Base-by-base conservation (phyloP, 1,140 invertebrate genomes). In the Maconellicoccus hirsutus region DNA sequence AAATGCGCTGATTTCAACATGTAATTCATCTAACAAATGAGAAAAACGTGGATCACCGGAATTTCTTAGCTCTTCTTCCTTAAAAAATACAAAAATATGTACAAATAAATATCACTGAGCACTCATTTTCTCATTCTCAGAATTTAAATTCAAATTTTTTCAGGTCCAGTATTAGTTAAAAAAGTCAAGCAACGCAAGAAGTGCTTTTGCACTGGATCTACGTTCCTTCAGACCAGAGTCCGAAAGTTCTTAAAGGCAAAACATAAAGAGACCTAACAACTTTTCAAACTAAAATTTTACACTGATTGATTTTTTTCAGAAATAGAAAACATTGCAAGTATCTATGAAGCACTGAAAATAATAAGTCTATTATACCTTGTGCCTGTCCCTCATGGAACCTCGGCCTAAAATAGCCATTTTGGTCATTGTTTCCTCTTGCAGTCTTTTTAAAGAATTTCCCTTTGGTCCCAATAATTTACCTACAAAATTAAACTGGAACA, bases 351-450 rank as follows among this genome's bases (percentile, higher is more conserved):
- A n/a, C n/a, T n/a, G 29, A 33, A 52, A 52, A 19, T 52, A 19
- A 52, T 16, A 52, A 52, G n/a, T 4, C 2, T 52, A 52, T 16
- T 52, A 52, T 80, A 90, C 88, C 86, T 95, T 95, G 77, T 87
- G 84, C 75, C 92, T 86, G 78, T 95, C 92, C 76, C 91, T 86
- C 89, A 95, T 94, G 12, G 92, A 94, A 7, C 93, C 93, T 72
- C 89, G 83, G 6, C 93, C 93, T 7, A 95, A 82, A 19, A 96
- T 90, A 3, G 92, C 90, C 89, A 96, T 94, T 80, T 93, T 94
- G 74, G 91, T 93, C 84, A 93, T 91, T 22, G 92, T 94, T 76
- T 93, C 90, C 80, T 95, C 92, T 79, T 95, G 93, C 14, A 96
- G 82, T 70, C 90, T 83, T 79, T 94, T 94, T 78, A 96, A 81